phyloP scores from a whole-genome alignment of 2,888 invertebrate genomes.

The Pecten maximus region DNA sequence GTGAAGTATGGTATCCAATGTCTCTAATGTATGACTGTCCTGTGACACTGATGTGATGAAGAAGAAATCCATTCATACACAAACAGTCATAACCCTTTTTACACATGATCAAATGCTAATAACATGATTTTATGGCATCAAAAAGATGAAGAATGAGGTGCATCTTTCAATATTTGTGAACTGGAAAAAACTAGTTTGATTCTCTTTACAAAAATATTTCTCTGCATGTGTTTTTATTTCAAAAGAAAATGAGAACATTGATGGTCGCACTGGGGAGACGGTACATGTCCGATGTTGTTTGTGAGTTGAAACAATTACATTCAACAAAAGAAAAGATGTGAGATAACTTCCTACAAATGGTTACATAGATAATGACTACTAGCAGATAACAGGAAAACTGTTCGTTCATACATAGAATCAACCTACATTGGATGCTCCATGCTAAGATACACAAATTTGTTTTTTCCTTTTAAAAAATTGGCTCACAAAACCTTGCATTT shows the following conservation, averaged over 20 bases:
- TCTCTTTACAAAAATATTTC: conserved; percentile 50
- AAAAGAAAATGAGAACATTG: conserved; percentile 29
- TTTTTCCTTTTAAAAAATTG: not conserved
- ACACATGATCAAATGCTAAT: conserved; percentile 19
- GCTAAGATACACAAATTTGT: not conserved
- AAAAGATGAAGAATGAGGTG: conserved; percentile 1
- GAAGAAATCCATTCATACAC: not conserved
- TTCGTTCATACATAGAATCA: not conserved
- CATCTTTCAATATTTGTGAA: conserved; percentile 27
- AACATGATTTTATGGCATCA: conserved; percentile 35
- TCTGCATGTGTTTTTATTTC: conserved; percentile 40
- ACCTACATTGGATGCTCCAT: not conserved
- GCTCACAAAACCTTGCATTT: not conserved
- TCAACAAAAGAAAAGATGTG: conserved; percentile 25
- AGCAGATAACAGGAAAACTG: not conserved
- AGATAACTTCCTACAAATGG: conserved; percentile 14
- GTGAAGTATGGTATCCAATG: conserved; percentile 1
- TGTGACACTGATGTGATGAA: not conserved
- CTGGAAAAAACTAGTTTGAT: conserved; percentile 42
- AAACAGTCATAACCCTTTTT: conserved; percentile 35
- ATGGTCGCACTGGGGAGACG: not conserved
- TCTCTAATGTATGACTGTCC: conserved; percentile 3
- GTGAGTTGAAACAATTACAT: conserved; percentile 22
- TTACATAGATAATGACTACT: not conserved
- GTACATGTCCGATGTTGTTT: not conserved